Evolutionary conservation across 2,888 invertebrate species (phyloP), one percentile per base, ranked within the genome.

Genomic region (Stenoptilia bipunctidactyla): DNA sequence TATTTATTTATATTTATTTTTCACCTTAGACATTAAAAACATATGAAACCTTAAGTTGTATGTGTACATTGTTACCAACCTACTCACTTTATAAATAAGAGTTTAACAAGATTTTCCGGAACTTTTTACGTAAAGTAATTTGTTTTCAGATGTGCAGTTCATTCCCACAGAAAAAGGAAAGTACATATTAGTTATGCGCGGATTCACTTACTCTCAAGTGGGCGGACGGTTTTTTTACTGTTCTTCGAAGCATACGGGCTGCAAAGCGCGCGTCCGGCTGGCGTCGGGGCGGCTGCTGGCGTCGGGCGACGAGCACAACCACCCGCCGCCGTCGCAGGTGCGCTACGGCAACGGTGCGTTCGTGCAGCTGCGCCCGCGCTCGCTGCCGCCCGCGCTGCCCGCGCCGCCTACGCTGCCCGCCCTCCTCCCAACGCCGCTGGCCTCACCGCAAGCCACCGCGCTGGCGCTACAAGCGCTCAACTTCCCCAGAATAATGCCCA

Each of bases 161-260:
- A 82, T 83, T 44, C 83, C 80, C n/a, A 83, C 83, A 56, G 82
- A 82, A 54, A 80, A 79, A 45, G 84, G 84, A 12, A 82, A 82
- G 48, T 74, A 79, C 50, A 82, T 84, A 44, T 55, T 84, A 54
- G 80, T 83, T 52, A 65, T 83, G 46, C 66, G 69, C 30, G 83
- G 83, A 36, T 83, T 66, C 51, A 84, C 83, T 13, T 84, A 82
- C 53, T 83, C 83, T 2, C 83, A 83, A 61, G 82, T 83, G 10
- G 80, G 83, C 1, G 82, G 79, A n/a, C 56, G 83, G 43, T 82
- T 80, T 53, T 83, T 80, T 60, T 83, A 83, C 60, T 83, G 83
- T 43, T 82, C 82, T 1, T 82, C 82, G 30, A 83, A 83, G 59
- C 83, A 83, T 40, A 77, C 77, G 66, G 83, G 83, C 8, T 83